Conservation (phyloP, 2,113 vertebrate genomes). For the Callorhinus ursinus region DNA sequence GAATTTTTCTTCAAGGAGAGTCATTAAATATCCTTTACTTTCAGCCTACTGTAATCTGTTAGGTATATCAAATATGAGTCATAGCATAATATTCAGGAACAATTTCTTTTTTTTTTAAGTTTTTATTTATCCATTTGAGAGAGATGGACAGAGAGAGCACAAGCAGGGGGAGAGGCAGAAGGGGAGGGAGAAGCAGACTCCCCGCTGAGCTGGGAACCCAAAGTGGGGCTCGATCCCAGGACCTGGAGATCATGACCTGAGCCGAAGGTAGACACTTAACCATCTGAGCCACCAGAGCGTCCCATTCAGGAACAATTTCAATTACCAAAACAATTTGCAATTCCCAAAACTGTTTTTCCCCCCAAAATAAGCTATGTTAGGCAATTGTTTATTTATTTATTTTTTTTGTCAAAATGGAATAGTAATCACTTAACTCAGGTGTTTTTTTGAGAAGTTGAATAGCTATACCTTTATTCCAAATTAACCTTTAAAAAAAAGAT, state of each 20-base stretch:
- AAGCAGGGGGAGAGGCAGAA: too few relatives aligned
- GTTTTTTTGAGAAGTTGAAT: neutral
- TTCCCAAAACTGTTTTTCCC: too few relatives aligned
- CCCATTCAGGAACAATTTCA: neutral
- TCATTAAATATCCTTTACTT: neutral
- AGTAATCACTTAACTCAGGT: neutral
- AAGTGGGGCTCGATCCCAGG: too few relatives aligned
- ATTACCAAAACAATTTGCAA: neutral
- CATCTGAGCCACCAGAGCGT: too few relatives aligned
- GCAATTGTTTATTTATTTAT: neutral
- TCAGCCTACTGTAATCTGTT: neutral
- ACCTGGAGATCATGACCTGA: too few relatives aligned
- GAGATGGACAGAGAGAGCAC: too few relatives aligned
- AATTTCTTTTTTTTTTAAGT: neutral
- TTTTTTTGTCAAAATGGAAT: neutral
- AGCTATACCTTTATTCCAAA: neutral
- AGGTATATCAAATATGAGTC: neutral
- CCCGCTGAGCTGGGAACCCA: too few relatives aligned
- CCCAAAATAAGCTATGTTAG: neutral
- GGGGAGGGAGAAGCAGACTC: too few relatives aligned
- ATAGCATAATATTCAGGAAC: neutral
- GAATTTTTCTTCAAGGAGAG: neutral
- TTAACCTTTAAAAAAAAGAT: neutral
- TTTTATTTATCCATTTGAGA: too few relatives aligned
- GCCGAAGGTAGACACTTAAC: too few relatives aligned